phyloP scores from a whole-genome alignment of 2,113 vertebrate genomes.

The Tonatia bakeri region DNA sequence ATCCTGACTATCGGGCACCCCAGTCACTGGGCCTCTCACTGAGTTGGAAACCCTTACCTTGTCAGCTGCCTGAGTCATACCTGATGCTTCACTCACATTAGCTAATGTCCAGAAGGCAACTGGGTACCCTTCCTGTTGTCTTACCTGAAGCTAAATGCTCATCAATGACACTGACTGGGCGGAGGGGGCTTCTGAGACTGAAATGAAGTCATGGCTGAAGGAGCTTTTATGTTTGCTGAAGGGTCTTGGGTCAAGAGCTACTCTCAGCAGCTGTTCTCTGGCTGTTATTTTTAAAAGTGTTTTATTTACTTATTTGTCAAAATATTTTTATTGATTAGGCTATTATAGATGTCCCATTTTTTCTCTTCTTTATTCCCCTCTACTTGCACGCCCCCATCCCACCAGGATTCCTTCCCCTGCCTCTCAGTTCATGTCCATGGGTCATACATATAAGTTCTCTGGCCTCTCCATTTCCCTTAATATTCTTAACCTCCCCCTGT shows the following conservation, averaged over 20 bases:
- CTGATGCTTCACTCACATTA: neutral
- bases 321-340: no score
- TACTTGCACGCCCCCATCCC: no score
- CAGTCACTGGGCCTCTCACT: neutral
- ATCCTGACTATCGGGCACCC: neutral
- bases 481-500: no score
- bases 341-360: no score
- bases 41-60: neutral
- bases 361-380: no score
- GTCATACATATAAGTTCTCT: no score
- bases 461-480: no score
- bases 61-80: neutral
- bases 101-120: neutral
- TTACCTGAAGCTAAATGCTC: neutral
- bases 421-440: no score
- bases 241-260: neutral
- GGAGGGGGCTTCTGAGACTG: neutral
- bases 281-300: rapidly evolving
- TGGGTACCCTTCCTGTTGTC: neutral
- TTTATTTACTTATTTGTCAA: no score
- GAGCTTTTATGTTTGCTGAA: rapidly evolving
- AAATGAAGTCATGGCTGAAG: neutral
- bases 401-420: no score
- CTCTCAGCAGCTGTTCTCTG: neutral
- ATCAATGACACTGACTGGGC: neutral